These are phyloP conservation scores for Corbicula japonica DNA, from an alignment of 2,888 invertebrate genomes.

Conservation along the genomic window DNA sequence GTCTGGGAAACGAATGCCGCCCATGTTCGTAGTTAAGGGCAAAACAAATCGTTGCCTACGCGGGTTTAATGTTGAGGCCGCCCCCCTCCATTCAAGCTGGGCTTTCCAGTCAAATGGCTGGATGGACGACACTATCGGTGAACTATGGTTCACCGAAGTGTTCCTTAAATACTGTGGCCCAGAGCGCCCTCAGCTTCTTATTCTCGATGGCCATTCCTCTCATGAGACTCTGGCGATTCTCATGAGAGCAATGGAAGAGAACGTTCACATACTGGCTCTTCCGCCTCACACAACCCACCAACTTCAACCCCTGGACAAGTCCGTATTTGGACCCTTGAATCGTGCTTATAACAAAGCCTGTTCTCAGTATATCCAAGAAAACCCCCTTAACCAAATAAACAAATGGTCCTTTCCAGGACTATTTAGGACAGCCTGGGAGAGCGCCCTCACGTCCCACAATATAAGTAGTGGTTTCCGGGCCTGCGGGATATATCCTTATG, in stretches of 20 bases:
- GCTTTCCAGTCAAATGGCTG: conserved; percentile 67
- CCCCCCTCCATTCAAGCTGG: conserved; percentile 59
- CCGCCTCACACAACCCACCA: conserved; percentile 58
- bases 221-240: conserved; percentile 67
- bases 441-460: conserved; percentile 42
- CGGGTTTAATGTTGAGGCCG: conserved; percentile 55
- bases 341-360: conserved; percentile 54
- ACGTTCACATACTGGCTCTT: conserved; percentile 51
- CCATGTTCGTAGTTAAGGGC: conserved; percentile 67
- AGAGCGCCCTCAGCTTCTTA: conserved; percentile 68
- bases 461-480: conserved; percentile 49
- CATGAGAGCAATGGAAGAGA: conserved; percentile 59
- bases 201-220: conserved; percentile 68
- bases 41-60: conserved; percentile 59
- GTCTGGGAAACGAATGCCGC: conserved; percentile 39
- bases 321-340: conserved; percentile 63
- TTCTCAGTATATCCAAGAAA: conserved; percentile 44
- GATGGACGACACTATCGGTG: conserved; percentile 68
- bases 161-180: conserved; percentile 67
- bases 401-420: conserved; percentile 53
- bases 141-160: conserved; percentile 66
- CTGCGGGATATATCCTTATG: conserved; percentile 53
- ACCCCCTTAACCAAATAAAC: conserved; percentile 40
- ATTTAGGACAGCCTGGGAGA: conserved; percentile 42
- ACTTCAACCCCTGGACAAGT: conserved; percentile 56